Percentiles rank a stretch among this genome's conserved stretches.
Evolutionary conservation across 2,888 invertebrate species (phyloP).

Genomic region (Cenopis cana): DNA sequence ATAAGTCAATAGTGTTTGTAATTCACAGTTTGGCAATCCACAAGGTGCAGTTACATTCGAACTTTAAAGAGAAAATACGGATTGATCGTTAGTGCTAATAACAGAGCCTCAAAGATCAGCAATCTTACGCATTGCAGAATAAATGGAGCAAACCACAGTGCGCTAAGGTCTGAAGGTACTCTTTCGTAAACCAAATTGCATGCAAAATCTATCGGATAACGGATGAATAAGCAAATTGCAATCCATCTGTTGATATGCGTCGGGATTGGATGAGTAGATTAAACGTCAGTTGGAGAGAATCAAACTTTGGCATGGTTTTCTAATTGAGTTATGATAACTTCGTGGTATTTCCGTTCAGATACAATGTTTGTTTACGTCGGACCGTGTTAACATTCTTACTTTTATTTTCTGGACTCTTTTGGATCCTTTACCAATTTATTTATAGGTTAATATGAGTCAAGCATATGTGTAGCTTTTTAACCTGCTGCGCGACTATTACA

Average conservation of each 20-base stretch:
- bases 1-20: conserved; percentile 24
- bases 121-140: conserved; percentile 43
- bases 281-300: background rate
- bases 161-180: conserved; percentile 42
- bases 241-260: conserved; percentile 15
- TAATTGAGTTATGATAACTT: background rate
- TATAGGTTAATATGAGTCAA: no score
- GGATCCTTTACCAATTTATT: no score
- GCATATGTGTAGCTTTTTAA: no score
- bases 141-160: conserved; percentile 41
- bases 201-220: conserved; percentile 37
- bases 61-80: conserved; percentile 42
- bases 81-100: conserved; percentile 40
- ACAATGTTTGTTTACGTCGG: background rate
- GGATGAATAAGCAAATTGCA: conserved; percentile 26
- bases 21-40: conserved; percentile 25
- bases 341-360: background rate
- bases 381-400: background rate
- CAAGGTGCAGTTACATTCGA: conserved; percentile 40
- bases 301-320: background rate
- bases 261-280: conserved; percentile 11
- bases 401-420: background rate
- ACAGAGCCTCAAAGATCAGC: conserved; percentile 42
- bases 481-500: no score
- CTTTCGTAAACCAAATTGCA: conserved; percentile 43